Conservation (phyloP, 2,113 vertebrate species). For the Hymenochirus boettgeri region DNA sequence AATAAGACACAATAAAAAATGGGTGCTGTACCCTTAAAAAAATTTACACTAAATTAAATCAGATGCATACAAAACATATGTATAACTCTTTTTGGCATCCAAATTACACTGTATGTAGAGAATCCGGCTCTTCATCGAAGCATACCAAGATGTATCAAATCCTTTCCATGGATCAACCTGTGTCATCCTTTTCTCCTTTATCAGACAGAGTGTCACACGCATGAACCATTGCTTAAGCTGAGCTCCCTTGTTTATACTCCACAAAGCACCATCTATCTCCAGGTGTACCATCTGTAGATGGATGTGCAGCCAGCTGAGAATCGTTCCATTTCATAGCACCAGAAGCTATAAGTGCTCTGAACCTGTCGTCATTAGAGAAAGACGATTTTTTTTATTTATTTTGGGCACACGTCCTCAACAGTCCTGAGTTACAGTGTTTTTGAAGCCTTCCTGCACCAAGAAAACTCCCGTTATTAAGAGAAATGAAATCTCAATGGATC, state of each 20-base stretch:
- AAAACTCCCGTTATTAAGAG: slow-evolving; percentile 58
- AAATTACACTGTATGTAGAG: slow-evolving; percentile 4
- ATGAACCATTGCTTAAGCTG: slow-evolving; percentile 60
- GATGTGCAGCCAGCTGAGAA: slow-evolving; percentile 59
- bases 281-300: slow-evolving; percentile 58
- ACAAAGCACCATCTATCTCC: slow-evolving; percentile 58
- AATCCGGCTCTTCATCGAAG: slow-evolving; percentile 33
- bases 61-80: too few species aligned
- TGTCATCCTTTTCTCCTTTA: slow-evolving; percentile 57
- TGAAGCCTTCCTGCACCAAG: slow-evolving; percentile 57
- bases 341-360: slow-evolving; percentile 53
- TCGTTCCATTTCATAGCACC: slow-evolving; percentile 58
- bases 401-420: too few species aligned
- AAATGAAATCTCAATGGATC: slow-evolving; percentile 61
- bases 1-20: too few species aligned
- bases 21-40: too few species aligned
- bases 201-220: slow-evolving; percentile 48
- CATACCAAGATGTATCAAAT: slow-evolving; percentile 55
- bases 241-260: slow-evolving; percentile 56
- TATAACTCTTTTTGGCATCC: too few species aligned
- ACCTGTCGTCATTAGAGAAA: slow-evolving; percentile 52
- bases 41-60: too few species aligned
- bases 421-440: slow-evolving; percentile 53
- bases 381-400: slow-evolving; percentile 44
- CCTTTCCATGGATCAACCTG: slow-evolving; percentile 49